Base-by-base conservation (phyloP, 2,888 invertebrate genomes). In the Hemicrepidius hirtus region DNA sequence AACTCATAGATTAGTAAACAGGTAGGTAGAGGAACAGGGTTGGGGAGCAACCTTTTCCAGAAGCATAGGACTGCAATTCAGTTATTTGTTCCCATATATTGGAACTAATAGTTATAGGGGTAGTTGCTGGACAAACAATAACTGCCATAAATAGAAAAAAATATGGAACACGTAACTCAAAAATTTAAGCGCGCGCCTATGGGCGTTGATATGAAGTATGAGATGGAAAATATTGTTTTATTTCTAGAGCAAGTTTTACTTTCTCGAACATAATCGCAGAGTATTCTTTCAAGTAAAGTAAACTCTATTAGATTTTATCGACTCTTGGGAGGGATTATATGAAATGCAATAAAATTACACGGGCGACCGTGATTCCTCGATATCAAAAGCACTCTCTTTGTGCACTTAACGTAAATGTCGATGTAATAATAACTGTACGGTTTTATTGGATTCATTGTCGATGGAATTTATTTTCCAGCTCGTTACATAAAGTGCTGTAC, bases 301-400 rank as follows among this genome's bases (percentile, higher is more conserved):
- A 68, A 64, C 46, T 59, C 59, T 66, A 65, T 67, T 72, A 74
- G 70, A 76, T 76, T 76, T 76, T 76, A 76, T 76, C 66, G 72
- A 70, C 76, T 76, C 73, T 57, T 65, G 65, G 68, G 74, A 73
- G 66, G 65, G 72, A 76, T 75, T 75, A 73, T 73, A 71, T 73
- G 66, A 75, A 76, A 75, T 71, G 76, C 71, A 71, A 76, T 75
- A 76, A 75, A 75, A 76, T 75, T 76, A 73, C 75, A 67, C 65
- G 59, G 68, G 59, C 66, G 68, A 46, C 69, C 69, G 67, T 76
- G 73, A 76, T 76, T 75, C 69, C 71, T 70, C 60, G 73, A 70
- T 68, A 76, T 76, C 76, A 74, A 76, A 70, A 75, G 68, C 60
- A 57, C 66, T 71, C 46, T 63, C 68, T 64, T 62, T 46, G 62